phyloP scores from a whole-genome alignment of 2,888 invertebrate genomes.

The Thereva unica region DNA sequence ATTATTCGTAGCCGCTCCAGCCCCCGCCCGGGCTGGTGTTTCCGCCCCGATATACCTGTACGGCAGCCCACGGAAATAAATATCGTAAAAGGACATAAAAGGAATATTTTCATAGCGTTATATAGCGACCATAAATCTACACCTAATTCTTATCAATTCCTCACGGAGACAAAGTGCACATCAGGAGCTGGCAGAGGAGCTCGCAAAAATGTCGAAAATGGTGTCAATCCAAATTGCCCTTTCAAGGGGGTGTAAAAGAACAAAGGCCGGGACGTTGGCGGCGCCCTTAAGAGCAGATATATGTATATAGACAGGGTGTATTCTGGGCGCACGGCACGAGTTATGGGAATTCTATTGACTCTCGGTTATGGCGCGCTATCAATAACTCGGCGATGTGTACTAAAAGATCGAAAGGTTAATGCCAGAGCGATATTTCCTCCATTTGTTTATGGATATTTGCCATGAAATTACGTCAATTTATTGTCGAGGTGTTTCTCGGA shows the following conservation, averaged over 20 bases:
- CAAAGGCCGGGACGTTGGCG: conserved; percentile 5
- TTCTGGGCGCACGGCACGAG: background rate
- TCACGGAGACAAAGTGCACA: conserved; percentile 21
- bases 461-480: conserved; percentile 32
- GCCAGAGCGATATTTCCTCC: conserved; percentile 23
- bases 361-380: conserved; percentile 22
- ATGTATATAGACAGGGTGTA: background rate
- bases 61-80: background rate
- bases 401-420: conserved; percentile 6
- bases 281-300: conserved; percentile 8
- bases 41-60: background rate
- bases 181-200: background rate
- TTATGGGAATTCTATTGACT: conserved; percentile 33
- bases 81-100: background rate
- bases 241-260: conserved; percentile 7
- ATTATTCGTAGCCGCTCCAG: background rate
- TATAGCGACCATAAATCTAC: conserved; percentile 23
- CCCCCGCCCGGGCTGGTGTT: conserved; percentile 4
- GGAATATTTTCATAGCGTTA: conserved; percentile 5
- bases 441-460: conserved; percentile 33
- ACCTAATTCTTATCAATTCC: conserved; percentile 25
- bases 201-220: background rate
- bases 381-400: conserved; percentile 19
- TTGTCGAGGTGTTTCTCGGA: conserved; percentile 7
- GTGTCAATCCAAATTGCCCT: conserved; percentile 29